Evolutionary conservation across 2,113 vertebrate species (phyloP), one percentile per base, ranked within the genome.

Genomic region (Turnix velox): DNA sequence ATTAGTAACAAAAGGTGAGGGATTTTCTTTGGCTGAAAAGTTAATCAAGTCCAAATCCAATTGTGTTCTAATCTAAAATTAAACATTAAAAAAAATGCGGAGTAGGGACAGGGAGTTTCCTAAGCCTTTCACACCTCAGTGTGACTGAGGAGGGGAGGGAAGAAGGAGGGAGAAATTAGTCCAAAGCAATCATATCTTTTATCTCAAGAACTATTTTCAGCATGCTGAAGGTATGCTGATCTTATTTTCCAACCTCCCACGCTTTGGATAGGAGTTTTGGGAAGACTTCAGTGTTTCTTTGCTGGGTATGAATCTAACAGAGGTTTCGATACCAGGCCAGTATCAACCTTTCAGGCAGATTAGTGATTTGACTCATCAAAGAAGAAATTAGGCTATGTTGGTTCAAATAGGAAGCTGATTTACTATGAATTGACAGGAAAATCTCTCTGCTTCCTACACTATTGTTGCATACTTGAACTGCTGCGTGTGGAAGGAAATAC

Each of bases 121-220:
- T 78, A 68, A 94, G 69, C 37, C 37, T 75, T 83, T 92, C 77
- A 79, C 91, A 85, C 71, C 58, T 91, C 18, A 0, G 27, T 4
- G 5, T 43, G 69, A 35, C 58, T 89, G 40, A 68, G 74, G 30
- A 62, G 22, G 28, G 49, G 30, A 63, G 45, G 35, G 17, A 58
- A 84, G 52, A 54, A 87, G 65, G 74, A 82, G 23, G 54, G 42
- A 63, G 57, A 86, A 18, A 6, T 57, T 83, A 51, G 87, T 92
- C 92, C 72, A 87, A 85, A 59, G 39, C 85, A 95, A 54, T 95
- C 82, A 31, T 27, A 19, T 62, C 58, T 95, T 90, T 88, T 92
- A 91, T 84, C 82, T 94, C 45, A 30, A 81, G 63, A 90, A 65
- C 80, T 94, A 51, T 94, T 96, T 96, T 84, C 85, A 87, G 69